Conservation (phyloP, 1,140 invertebrate species). For the Matsumurasca onukii region DNA sequence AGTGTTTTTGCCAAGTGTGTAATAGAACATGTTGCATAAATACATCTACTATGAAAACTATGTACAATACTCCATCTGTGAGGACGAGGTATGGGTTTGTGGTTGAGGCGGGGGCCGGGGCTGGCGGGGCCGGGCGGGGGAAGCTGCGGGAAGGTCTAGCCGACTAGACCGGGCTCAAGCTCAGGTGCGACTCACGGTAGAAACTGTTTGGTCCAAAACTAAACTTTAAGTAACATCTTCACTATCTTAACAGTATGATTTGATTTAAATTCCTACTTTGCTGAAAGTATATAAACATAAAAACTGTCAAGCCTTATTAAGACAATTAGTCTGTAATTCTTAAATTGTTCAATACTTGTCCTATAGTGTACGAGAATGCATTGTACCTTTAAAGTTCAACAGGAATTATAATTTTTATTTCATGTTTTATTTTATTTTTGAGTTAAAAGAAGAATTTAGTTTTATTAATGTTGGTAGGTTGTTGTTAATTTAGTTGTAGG, state of each 20-base stretch:
- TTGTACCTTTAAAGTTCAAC: background rate
- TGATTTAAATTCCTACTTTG: background rate
- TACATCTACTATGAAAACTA: slow-evolving; percentile 32
- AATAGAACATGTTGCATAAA: slow-evolving; percentile 32
- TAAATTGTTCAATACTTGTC: background rate
- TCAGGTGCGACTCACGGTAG: background rate
- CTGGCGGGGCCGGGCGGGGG: background rate
- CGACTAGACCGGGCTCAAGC: background rate
- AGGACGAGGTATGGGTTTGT: no score
- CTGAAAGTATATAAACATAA: slow-evolving; percentile 4
- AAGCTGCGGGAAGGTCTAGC: slow-evolving; percentile 8
- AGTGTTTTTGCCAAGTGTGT: slow-evolving; percentile 31
- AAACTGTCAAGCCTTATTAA: slow-evolving; percentile 23
- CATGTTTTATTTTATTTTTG: background rate
- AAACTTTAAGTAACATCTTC: background rate
- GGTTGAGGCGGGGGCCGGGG: background rate
- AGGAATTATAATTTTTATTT: background rate
- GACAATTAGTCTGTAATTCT: background rate
- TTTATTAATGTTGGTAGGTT: no score
- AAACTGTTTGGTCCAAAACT: slow-evolving; percentile 4
- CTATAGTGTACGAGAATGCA: slow-evolving; percentile 16
- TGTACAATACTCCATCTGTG: slow-evolving; percentile 28
- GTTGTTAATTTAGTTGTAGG: no score
- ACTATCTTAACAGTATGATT: background rate
- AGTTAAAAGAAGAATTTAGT: background rate